Base-by-base conservation (phyloP, 2,797 vertebrate genomes). In the Acipenser transmontanus region DNA sequence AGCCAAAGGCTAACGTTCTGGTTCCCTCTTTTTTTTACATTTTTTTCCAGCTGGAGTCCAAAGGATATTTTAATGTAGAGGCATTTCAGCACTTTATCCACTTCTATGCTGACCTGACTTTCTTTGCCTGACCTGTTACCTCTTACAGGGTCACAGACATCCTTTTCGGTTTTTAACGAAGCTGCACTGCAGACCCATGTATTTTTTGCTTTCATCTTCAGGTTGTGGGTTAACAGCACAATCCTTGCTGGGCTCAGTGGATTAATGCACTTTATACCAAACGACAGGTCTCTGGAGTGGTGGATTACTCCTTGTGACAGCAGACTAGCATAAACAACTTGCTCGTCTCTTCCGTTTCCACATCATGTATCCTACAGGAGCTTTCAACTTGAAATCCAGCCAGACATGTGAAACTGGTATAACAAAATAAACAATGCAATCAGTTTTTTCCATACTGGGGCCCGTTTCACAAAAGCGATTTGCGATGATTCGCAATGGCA, bases 91-190 rank as follows among this genome's bases (percentile, higher is more conserved):
- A 76, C 73, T 59, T 59, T 57, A 12, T 57, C 49, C 51, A 61
- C 49, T 7, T 10, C 59, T 56, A 34, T 62, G 51, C 9, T 80
- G 77, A 82, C 80, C 81, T 80, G 78, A 85, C 80, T 79, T 83
- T 76, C 69, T 50, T 76, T 72, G 70, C 74, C 76, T 83, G 82
- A 84, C 80, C 74, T 83, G 77, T 69, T 74, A 75, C 76, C 63
- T 84, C 81, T 82, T 80, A 81, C 76, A 78, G 81, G 84, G 84
- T 85, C 83, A 81, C 69, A 72, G 73, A 64, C 74, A 69, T 56
- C 63, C 63, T 74, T 72, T 57, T 57, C 14, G 62, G 78, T 81
- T 80, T 82, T 70, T 66, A 51, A 67, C 54, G 8, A 63, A 52
- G 66, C 71, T 73, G 73, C 1, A 20, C 73, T 73, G 74, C 66